Evolutionary conservation across 1,140 invertebrate genomes (phyloP).

Genomic region (Trichogramma pretiosum): DNA sequence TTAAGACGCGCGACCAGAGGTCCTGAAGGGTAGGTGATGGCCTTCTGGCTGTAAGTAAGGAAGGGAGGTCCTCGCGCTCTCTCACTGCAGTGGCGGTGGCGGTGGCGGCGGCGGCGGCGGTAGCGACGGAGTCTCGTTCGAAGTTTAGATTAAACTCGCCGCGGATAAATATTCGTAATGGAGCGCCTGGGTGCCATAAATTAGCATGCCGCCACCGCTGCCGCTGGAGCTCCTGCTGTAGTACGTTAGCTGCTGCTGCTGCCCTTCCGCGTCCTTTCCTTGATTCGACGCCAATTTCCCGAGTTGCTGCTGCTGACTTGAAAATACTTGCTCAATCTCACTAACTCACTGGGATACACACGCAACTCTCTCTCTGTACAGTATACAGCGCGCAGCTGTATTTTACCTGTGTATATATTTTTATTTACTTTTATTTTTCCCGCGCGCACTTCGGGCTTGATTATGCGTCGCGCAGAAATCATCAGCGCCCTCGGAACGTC

Average conservation of each 20-base stretch:
- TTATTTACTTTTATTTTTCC: conserved; percentile 17
- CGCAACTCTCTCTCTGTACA: neutral
- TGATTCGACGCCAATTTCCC: neutral
- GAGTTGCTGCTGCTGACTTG: conserved; percentile 5
- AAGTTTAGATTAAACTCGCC: conserved; percentile 48
- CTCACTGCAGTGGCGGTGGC: conserved; percentile 16
- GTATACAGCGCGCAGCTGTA: too few relatives aligned
- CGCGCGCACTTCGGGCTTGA: too few relatives aligned
- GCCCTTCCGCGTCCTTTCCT: too few relatives aligned
- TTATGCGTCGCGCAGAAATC: conserved; percentile 17
- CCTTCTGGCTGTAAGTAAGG: conserved; percentile 15
- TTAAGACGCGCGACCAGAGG: conserved; percentile 36
- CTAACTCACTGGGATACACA: too few relatives aligned
- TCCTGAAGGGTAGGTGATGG: conserved; percentile 19
- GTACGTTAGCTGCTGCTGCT: conserved; percentile 6
- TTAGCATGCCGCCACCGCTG: conserved; percentile 40
- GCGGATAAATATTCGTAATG: conserved; percentile 49
- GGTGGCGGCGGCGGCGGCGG: conserved; percentile 9
- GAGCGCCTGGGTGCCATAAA: conserved; percentile 47
- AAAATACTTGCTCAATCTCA: conserved; percentile 15
- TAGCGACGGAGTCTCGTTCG: conserved; percentile 24
- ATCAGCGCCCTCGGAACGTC: too few relatives aligned
- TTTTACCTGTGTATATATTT: neutral
- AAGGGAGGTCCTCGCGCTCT: too few relatives aligned
- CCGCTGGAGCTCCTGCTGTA: too few relatives aligned